Base-by-base conservation (phyloP, 2,888 invertebrate genomes). In the Hydriomena furcata region DNA sequence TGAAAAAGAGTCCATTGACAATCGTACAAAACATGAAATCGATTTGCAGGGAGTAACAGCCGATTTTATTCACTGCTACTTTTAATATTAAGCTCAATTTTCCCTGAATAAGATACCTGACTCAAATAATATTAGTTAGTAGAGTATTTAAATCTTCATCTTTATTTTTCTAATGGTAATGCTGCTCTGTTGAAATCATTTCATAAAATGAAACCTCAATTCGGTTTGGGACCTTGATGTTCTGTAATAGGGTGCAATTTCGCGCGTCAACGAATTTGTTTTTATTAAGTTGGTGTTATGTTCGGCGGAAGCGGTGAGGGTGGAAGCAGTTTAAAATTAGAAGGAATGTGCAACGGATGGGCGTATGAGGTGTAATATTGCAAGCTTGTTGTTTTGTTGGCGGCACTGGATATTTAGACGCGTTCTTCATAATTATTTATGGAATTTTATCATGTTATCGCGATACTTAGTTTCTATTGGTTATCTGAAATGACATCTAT, bases 321-420 rank as follows among this genome's bases (percentile, higher is more conserved):
- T 55, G 59, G 60, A 48, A 57, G 30, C 47, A 35, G 52, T 52
- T 59, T 80, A 80, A 69, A 76, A 76, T 78, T 81, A 76, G 77
- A 71, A 51, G 67, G 65, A 66, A 68, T 65, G 72, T 61, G 64
- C 69, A 69, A 66, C 79, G 82, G 81, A 81, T 78, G 76, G 57
- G 59, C 62, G 63, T 57, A 63, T 63, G 75, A 77, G 78, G 77
- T 76, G 76, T 73, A 75, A 76, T 71, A 76, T 76, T 75, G 79
- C 79, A 68, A 68, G 59, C 53, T 53, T 35, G 49, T 51, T 45
- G 52, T 61, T 53, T 53, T 55, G 55, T 55, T 61, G 65, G 50
- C 52, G 46, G 37, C 45, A 50, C 38, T 55, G 47, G 25, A 27
- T 40, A 52, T 55, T 53, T 45, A 32, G 31, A 21, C 48, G 45